phyloP scores from a whole-genome alignment of 2,797 vertebrate species.

The Adrianichthys oophorus region DNA sequence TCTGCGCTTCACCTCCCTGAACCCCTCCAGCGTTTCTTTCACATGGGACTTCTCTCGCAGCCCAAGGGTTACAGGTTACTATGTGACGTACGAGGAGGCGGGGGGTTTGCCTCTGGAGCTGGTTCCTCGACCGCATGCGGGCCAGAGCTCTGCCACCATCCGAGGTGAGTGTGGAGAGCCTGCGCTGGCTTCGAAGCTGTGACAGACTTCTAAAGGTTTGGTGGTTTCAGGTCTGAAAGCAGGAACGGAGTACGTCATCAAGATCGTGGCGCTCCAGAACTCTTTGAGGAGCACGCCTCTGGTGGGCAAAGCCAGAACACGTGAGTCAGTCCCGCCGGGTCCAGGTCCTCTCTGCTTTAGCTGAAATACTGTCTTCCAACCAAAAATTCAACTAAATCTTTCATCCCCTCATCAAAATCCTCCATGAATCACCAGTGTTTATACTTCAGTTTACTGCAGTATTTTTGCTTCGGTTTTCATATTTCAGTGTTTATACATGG shows the following conservation, averaged over 20 bases:
- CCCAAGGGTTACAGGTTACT: slow-evolving; percentile 87
- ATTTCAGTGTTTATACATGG: too few species aligned
- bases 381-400: too few species aligned
- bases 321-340: slow-evolving; percentile 73
- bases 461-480: too few species aligned
- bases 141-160: slow-evolving; percentile 82
- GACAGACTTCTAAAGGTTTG: too few species aligned
- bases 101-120: slow-evolving; percentile 82
- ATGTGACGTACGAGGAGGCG: slow-evolving; percentile 87
- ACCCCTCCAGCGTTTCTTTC: slow-evolving; percentile 83
- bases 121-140: slow-evolving; percentile 81
- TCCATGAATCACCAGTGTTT: too few species aligned
- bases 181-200: too few species aligned
- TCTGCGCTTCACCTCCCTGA: slow-evolving; percentile 90
- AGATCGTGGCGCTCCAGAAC: slow-evolving; percentile 89
- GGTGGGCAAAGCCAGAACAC: slow-evolving; percentile 90
- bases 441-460: too few species aligned
- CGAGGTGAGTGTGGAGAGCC: slow-evolving; percentile 71
- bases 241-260: slow-evolving; percentile 89
- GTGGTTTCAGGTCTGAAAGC: slow-evolving; percentile 85
- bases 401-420: too few species aligned
- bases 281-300: slow-evolving; percentile 88
- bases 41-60: slow-evolving; percentile 89
- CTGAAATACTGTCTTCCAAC: too few species aligned
- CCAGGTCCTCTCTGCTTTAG: too few species aligned